These are phyloP conservation scores for Varanus salvator DNA, from an alignment of 2,113 vertebrate species.

Conservation along the genomic window DNA sequence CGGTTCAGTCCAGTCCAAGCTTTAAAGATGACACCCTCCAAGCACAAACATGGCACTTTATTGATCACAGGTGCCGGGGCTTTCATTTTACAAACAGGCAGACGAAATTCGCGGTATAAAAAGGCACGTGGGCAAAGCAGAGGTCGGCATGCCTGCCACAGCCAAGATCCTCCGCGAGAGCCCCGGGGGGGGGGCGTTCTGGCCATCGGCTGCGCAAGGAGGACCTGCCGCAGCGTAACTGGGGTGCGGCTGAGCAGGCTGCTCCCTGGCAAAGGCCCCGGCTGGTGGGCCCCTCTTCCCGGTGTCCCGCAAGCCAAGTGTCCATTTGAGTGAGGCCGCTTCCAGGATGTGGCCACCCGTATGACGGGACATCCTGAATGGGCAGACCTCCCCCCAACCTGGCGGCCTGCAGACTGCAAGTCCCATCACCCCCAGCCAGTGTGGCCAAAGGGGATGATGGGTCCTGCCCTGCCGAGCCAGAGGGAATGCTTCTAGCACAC, in stretches of 20 bases:
- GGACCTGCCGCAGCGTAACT: background rate
- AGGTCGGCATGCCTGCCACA: background rate
- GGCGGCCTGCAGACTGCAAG: too few relatives aligned
- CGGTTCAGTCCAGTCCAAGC: background rate
- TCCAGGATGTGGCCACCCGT: background rate
- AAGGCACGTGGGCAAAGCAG: constrained; percentile 20
- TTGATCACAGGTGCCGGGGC: constrained; percentile 26
- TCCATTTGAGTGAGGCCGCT: too few relatives aligned
- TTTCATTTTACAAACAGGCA: constrained; percentile 48
- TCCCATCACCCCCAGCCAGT: too few relatives aligned
- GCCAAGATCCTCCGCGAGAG: accelerated
- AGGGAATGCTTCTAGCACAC: background rate
- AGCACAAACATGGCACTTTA: constrained; percentile 58
- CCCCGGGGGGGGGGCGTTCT: background rate
- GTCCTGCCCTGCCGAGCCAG: background rate
- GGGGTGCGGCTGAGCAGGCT: background rate
- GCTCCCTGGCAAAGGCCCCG: background rate
- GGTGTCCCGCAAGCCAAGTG: background rate
- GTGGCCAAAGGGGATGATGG: background rate
- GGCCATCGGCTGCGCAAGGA: background rate
- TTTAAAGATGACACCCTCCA: background rate
- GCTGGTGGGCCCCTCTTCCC: too few relatives aligned
- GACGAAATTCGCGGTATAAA: constrained; percentile 49
- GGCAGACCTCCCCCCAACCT: background rate
- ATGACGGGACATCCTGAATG: background rate